phyloP scores from a whole-genome alignment of 2,797 vertebrate species.

The Pagetopsis macropterus region DNA sequence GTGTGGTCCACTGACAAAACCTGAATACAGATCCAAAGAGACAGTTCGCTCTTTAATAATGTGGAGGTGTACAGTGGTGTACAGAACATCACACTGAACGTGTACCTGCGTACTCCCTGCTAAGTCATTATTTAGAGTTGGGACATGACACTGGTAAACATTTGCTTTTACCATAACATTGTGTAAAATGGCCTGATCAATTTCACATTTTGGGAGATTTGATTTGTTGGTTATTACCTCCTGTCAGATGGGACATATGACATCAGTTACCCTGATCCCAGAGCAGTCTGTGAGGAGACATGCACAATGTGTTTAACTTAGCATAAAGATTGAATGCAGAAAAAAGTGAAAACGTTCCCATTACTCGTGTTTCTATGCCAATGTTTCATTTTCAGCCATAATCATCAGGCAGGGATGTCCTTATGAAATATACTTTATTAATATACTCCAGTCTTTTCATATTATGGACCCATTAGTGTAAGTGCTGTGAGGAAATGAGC shows the following conservation, averaged over 20 bases:
- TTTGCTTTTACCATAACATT: background rate
- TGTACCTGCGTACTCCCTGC: background rate
- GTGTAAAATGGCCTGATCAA: background rate
- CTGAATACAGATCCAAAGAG: background rate
- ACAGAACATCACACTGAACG: background rate
- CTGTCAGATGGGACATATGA: background rate
- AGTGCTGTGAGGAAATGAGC: no score
- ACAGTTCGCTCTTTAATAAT: background rate
- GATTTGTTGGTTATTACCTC: background rate
- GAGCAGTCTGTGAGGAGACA: background rate
- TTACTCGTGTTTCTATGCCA: no score
- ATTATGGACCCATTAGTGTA: no score
- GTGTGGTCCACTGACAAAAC: slow-evolving; percentile 81
- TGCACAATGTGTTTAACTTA: background rate
- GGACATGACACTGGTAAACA: background rate
- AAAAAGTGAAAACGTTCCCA: no score
- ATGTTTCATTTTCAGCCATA: no score
- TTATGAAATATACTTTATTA: no score
- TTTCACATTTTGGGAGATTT: background rate
- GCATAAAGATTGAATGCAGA: background rate
- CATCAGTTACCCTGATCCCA: background rate
- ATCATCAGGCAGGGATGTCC: no score
- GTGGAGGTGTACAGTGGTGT: background rate
- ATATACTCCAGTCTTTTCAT: no score
- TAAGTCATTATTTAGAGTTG: background rate